Evolutionary conservation across 2,113 vertebrate genomes (phyloP), one percentile per base, ranked within the genome.

Genomic region (Tragelaphus buxtoni): DNA sequence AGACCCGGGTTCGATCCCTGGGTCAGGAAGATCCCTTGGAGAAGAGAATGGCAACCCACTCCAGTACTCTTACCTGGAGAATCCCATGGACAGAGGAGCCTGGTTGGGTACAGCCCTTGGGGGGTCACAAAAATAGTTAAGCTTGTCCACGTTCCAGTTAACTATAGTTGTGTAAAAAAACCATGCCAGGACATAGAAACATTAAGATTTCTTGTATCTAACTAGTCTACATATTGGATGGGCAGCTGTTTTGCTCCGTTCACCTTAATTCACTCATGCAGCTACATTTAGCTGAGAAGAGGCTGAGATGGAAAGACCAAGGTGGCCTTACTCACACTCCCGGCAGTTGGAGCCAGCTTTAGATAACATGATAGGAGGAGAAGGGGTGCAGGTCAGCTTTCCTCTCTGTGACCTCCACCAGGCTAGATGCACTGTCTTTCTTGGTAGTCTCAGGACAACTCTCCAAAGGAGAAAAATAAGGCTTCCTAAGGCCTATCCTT

Each of bases 311-410:
- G 8, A 88, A 82, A 17, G 16, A 45, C 51, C 35, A 28, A 28
- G 16, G 35, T 13, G 35, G 56, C 14, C 42, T 60, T 28, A 20
- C 26, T 45, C 18, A 80, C 10, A 28, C 0, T 17, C 26, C 17
- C 1, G 3, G 24, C 20, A 49, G 16, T n/a, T 16, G 12, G 51
- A 35, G 42, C 22, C 47, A 26, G 35, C 65, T 72, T 51, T 61
- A 1, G 0, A 16, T 35, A 2, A 28, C 51, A 39, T 4, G 14
- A 60, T 30, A 4, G 9, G 35, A 7, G 16, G 39, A 61, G 14
- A 39, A 89, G 0, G 1, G 22, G 26, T 4, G 8, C 39, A 14
- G 32, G 22, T 77, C 39, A 17, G 24, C 30, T 53, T 85, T 61
- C 63, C 49, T 86, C 13, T 22, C 7, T 3, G 7, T 18, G 5